phyloP scores from a whole-genome alignment of 2,888 invertebrate species.

The Dolomedes plantarius region DNA sequence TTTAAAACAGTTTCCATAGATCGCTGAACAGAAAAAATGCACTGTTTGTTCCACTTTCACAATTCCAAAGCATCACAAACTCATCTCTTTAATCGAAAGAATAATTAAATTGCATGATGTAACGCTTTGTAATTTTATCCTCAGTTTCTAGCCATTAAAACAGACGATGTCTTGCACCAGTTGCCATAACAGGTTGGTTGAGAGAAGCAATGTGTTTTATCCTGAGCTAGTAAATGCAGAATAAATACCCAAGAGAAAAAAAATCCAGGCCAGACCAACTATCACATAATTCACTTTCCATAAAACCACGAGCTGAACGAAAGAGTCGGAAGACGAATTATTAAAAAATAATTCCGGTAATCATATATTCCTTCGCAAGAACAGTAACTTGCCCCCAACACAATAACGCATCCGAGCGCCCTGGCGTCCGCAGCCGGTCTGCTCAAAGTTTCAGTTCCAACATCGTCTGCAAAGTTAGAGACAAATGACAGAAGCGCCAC shows the following conservation, averaged over 20 bases:
- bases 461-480: neutral
- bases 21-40: neutral
- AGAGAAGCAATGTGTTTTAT: neutral
- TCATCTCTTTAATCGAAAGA: neutral
- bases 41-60: neutral
- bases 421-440: neutral
- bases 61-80: neutral
- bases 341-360: neutral
- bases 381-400: neutral
- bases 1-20: neutral
- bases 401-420: neutral
- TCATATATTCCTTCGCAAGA: neutral
- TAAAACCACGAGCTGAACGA: neutral
- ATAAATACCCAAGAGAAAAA: neutral
- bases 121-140: neutral
- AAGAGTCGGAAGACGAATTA: neutral
- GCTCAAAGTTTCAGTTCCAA: neutral
- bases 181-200: neutral
- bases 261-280: neutral
- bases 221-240: neutral
- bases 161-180: neutral
- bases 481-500: neutral
- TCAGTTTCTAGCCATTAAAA: neutral
- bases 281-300: neutral
- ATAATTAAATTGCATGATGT: neutral